These are phyloP conservation scores for Etheostoma spectabile DNA, from an alignment of 2,113 vertebrate genomes.

Conservation along the genomic window DNA sequence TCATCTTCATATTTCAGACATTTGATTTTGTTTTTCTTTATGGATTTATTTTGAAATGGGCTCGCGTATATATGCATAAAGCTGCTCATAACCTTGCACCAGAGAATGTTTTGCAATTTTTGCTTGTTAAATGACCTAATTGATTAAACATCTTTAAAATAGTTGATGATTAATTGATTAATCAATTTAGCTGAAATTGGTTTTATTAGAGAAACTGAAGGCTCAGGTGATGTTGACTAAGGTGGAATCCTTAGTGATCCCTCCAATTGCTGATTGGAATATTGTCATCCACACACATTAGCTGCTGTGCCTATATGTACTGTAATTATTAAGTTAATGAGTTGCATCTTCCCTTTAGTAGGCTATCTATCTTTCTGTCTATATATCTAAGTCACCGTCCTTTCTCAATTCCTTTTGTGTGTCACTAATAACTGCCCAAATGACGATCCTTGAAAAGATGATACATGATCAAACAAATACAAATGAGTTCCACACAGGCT, in stretches of 20 bases:
- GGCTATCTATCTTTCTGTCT: background rate
- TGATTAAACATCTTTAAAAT: background rate
- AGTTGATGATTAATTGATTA: background rate
- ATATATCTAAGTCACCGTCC: background rate
- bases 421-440: constrained; percentile 36
- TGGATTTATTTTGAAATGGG: background rate
- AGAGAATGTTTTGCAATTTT: background rate
- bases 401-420: constrained; percentile 13
- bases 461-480: constrained; percentile 72
- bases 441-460: constrained; percentile 45
- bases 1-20: background rate
- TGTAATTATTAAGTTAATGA: background rate
- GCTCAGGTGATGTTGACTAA: background rate
- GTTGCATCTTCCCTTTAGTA: background rate
- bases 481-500: constrained; percentile 47
- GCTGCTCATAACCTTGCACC: background rate
- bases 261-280: background rate
- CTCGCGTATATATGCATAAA: background rate
- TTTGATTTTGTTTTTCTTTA: background rate
- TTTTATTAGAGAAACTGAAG: background rate
- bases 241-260: background rate
- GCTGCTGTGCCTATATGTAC: background rate
- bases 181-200: background rate
- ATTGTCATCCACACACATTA: background rate
- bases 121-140: background rate